Evolutionary conservation across 2,113 vertebrate species (phyloP).

Genomic region (Syrrhaptes paradoxus): DNA sequence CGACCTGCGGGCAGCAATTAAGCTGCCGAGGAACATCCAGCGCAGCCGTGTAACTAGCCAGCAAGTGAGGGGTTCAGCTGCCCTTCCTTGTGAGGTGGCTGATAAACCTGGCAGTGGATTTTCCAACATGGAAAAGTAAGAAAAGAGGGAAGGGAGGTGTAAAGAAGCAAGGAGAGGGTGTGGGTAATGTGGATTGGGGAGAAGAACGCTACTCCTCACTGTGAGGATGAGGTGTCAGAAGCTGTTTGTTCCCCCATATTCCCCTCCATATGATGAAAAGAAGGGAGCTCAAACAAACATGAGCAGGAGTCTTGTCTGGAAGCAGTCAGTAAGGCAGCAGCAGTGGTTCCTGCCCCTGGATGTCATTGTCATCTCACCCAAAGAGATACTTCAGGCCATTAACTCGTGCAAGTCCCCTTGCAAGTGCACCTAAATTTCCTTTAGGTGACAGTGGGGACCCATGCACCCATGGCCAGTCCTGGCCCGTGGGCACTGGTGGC

Average conservation of each 20-base stretch:
- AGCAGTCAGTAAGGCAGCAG: not conserved
- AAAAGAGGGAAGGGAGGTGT: not conserved
- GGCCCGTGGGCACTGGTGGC: accelerated
- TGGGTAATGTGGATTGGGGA: not conserved
- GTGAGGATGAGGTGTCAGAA: not conserved
- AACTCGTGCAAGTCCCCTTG: not conserved
- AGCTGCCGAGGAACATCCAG: not conserved
- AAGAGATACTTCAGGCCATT: not conserved
- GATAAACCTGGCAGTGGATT: not conserved
- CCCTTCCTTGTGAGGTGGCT: not conserved
- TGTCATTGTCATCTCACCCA: not conserved
- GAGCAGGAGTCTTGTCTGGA: not conserved
- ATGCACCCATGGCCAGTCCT: accelerated
- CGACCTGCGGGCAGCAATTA: not conserved
- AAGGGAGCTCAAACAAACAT: not conserved
- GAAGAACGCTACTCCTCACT: not conserved
- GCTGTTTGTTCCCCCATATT: not conserved
- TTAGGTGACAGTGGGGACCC: not conserved
- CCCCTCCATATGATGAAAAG: not conserved
- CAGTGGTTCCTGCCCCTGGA: not conserved
- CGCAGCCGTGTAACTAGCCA: accelerated
- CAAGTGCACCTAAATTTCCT: no score
- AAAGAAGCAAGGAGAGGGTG: not conserved
- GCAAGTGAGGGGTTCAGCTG: not conserved
- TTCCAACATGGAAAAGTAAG: not conserved